Evolutionary conservation across 2,113 vertebrate species (phyloP).

Genomic region (Calypte anna): DNA sequence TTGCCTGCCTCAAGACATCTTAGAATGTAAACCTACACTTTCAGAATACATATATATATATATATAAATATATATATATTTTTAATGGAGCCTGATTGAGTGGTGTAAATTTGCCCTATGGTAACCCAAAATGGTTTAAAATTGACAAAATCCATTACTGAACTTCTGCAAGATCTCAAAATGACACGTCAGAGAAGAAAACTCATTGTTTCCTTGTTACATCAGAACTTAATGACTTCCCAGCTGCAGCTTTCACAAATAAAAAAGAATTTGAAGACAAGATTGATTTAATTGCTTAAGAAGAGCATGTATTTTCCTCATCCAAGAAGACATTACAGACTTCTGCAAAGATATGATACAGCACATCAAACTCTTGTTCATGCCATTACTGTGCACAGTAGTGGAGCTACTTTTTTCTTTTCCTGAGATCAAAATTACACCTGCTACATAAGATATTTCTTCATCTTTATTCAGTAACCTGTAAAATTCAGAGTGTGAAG

Average conservation of each 20-base stretch:
- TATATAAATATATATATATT: no score
- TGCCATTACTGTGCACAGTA: background rate
- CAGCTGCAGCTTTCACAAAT: background rate
- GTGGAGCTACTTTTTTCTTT: background rate
- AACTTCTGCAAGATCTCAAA: background rate
- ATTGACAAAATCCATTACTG: background rate
- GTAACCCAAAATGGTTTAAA: background rate
- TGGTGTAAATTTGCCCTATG: background rate
- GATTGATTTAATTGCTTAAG: slow-evolving; percentile 1
- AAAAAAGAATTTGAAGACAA: background rate
- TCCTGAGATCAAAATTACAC: background rate
- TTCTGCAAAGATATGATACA: background rate
- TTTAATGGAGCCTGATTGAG: background rate
- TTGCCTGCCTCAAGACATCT: background rate
- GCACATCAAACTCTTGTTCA: background rate
- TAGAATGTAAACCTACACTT: background rate
- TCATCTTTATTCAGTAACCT: slow-evolving; percentile 65
- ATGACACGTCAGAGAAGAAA: background rate
- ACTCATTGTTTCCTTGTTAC: background rate
- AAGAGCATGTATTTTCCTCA: slow-evolving; percentile 4
- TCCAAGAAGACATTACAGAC: background rate
- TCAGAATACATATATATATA: background rate
- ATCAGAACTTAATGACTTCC: background rate
- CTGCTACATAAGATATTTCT: slow-evolving; percentile 45
- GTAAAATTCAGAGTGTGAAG: slow-evolving; percentile 35